Percentiles rank a stretch among this genome's conserved stretches.
Evolutionary conservation across 2,113 vertebrate species (phyloP).

Genomic region (Elachura formosa): DNA sequence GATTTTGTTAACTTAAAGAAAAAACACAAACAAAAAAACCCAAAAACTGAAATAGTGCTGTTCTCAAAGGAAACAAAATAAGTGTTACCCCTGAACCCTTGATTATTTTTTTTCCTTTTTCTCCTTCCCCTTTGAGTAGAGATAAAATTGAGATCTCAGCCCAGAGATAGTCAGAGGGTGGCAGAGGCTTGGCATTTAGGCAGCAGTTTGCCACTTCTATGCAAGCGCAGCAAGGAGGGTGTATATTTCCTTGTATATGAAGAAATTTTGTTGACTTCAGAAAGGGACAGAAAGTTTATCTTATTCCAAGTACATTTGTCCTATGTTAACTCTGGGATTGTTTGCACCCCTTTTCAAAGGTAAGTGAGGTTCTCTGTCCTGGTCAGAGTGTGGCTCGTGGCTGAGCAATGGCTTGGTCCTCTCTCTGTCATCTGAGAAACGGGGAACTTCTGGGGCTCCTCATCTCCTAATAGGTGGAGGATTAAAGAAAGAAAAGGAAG

Average conservation of each 20-base stretch:
- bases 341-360: not conserved
- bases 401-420: not conserved
- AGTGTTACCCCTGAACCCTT: not conserved
- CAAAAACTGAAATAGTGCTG: not conserved
- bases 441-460: not conserved
- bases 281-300: not conserved
- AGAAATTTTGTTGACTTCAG: not conserved
- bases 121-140: not conserved
- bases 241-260: not conserved
- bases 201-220: not conserved
- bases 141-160: not conserved
- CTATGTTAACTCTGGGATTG: not conserved
- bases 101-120: not conserved
- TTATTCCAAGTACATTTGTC: not conserved
- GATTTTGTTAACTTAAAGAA: not conserved
- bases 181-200: not conserved
- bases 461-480: not conserved
- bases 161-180: not conserved
- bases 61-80: slow-evolving; percentile 23
- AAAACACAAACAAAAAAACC: no score
- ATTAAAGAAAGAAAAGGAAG: not conserved
- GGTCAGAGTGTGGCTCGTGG: not conserved
- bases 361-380: not conserved
- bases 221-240: not conserved
- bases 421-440: not conserved